Evolutionary conservation across 2,113 vertebrate genomes (phyloP), one percentile per base, ranked within the genome.

Genomic region (Forbesichthys agassizii): DNA sequence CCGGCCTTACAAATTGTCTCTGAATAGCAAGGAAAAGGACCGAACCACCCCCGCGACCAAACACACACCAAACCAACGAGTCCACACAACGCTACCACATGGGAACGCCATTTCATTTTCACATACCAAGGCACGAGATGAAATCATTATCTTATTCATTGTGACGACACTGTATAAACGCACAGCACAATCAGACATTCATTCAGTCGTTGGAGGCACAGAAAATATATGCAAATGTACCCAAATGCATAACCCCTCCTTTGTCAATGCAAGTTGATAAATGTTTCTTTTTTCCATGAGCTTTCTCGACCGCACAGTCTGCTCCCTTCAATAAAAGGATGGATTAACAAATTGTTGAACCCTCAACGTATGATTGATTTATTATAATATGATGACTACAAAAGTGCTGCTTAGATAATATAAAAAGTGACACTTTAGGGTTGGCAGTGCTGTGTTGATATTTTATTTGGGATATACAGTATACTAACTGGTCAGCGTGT

Each of bases 1-100:
- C 94, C 95, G 94, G 93, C 94, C 95, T 96, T 96, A 98, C 97
- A 99, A 99, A 99, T 99, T 98, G 97, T 95, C 94, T 98, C 93
- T 98, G 95, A 98, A 97, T 96, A 94, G 95, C 90, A 90, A 76
- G 92, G 91, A 94, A 94, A 88, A 93, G 92, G 92, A 91, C 71
- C 80, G 56, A 91, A 91, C 92, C 61, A 46, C 14, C 33, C 59
- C 64, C 57, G 66, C 90, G 42, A 11, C 55, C 66, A 47, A 61
- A 55, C 66, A 1, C 62, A 46, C 60, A 16, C 49, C 11, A 60
- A 48, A 54, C 63, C 64, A 27, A 36, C 20, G 63, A 16, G 33
- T 36, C 73, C 72, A 77, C 78, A 59, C 9, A 36, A 13, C 7
- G 36, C 36, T 8, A 42, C 36, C 36, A 42, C 36, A 42, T 42